A percentile compares a stretch with the other conserved stretches of the same genome.
phyloP scores from a whole-genome alignment of 2,113 vertebrate species.

The Psammodynastes pulverulentus region DNA sequence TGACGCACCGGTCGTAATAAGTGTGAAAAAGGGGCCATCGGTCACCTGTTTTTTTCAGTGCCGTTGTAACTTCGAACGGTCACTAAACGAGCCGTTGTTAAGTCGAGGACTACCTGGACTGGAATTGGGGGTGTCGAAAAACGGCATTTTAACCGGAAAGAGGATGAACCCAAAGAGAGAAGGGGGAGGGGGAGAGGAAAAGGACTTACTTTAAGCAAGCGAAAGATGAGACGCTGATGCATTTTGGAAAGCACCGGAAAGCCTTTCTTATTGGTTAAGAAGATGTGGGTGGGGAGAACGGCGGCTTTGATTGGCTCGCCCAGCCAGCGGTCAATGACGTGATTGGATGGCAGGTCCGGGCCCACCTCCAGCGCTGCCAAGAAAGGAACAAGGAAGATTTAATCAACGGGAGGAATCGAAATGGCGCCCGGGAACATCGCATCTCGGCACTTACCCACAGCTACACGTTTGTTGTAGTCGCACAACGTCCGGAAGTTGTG shows the following conservation, averaged over 20 bases:
- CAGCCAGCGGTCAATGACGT: slow-evolving; percentile 88
- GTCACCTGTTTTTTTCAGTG: too few relatives aligned
- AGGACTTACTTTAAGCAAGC: slow-evolving; percentile 83
- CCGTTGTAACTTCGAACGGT: too few relatives aligned
- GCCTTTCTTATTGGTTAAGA: slow-evolving; percentile 92
- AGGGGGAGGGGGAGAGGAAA: too few relatives aligned
- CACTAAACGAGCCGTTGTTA: too few relatives aligned
- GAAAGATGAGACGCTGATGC: slow-evolving; percentile 86
- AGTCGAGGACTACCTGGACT: too few relatives aligned
- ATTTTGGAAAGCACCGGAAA: slow-evolving; percentile 89
- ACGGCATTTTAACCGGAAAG: too few relatives aligned
- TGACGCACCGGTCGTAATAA: too few relatives aligned
- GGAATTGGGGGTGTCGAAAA: too few relatives aligned
- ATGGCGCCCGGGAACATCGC: too few relatives aligned
- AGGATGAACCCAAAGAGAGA: not conserved
- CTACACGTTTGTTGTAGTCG: slow-evolving; percentile 91
- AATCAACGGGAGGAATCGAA: not conserved
- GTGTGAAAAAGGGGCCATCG: too few relatives aligned
- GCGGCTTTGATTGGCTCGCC: slow-evolving; percentile 93
- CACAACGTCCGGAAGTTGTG: slow-evolving; percentile 88
- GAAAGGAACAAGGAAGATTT: not conserved
- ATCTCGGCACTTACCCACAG: slow-evolving; percentile 76
- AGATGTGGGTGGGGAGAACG: slow-evolving; percentile 86
- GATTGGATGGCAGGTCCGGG: slow-evolving; percentile 81
- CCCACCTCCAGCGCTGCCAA: slow-evolving; percentile 82